These are phyloP conservation scores for Halesus radiatus DNA, from an alignment of 1,140 invertebrate species.

Conservation along the genomic window DNA sequence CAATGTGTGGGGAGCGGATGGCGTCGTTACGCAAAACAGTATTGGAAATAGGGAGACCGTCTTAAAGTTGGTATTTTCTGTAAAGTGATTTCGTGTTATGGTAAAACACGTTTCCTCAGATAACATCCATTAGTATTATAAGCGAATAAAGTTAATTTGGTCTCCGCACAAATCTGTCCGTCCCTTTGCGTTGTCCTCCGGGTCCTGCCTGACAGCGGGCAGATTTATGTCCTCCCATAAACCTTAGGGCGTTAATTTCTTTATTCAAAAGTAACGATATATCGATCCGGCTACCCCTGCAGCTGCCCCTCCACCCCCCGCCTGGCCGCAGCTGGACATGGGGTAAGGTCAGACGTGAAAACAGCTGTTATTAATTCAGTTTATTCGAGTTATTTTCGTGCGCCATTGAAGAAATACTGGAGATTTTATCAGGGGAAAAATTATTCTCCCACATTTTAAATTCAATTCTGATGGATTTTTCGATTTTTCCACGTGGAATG, in stretches of 20 bases:
- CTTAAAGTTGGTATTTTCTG: too few relatives aligned
- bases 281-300: background rate
- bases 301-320: too few relatives aligned
- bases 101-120: background rate
- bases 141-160: conserved; percentile 7
- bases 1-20: too few relatives aligned
- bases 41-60: too few relatives aligned
- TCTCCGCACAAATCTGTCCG: background rate
- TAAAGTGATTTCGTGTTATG: background rate
- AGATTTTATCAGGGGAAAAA: too few relatives aligned
- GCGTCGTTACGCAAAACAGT: too few relatives aligned
- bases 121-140: background rate
- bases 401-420: too few relatives aligned
- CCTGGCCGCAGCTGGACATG: background rate
- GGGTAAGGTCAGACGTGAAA: conserved; percentile 19
- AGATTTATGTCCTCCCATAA: conserved; percentile 25
- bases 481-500: background rate
- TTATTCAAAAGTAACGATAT: conserved; percentile 26
- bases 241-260: conserved; percentile 18
- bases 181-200: too few relatives aligned
- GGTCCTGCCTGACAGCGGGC: background rate
- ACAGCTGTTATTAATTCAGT: conserved; percentile 25
- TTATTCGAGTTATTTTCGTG: too few relatives aligned
- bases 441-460: too few relatives aligned
- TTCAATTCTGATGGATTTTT: too few relatives aligned